Evolutionary conservation across 2,888 invertebrate genomes (phyloP), one percentile per base, ranked within the genome.

Genomic region (Punctoribates punctum): DNA sequence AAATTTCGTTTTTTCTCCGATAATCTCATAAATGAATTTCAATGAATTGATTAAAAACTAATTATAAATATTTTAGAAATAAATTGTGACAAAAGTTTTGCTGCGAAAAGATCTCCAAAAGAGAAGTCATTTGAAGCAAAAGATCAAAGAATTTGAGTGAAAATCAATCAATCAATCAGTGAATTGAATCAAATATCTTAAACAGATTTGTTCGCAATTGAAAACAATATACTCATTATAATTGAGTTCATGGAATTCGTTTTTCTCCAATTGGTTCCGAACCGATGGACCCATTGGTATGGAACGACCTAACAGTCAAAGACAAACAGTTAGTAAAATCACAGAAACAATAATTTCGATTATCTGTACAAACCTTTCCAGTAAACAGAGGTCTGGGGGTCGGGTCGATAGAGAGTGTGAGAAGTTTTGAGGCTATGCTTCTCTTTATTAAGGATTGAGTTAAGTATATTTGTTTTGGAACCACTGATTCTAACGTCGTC

Each of bases 221-320:
- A 78, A 81, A 17, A 81, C 81, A 42, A 81, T 77, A 65, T 80
- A 81, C 77, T 81, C 80, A 73, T 80, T 81, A 77, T 78, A 80
- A 73, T 77, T 77, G 74, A 77, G 57, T 67, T 75, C 77, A 60
- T 77, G 73, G 75, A 73, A 73, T 23, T 72, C 74, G n/a, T 67
- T 65, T 15, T 74, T 60, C 17, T 78, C 77, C 65, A 78, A 70
- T 25, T 76, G 78, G 54, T 79, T 77, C 13, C 25, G 25, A 72
- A 78, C 78, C 27, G 79, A 73, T 4, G 78, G 74, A 15, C 81
- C 81, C 42, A 81, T 42, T 27, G 81, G 81, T 73, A 81, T 78
- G 29, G 79, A 79, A 46, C 79, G 77, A 34, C 81, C 81, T 80
- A 46, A 9, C 0, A 25, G 74, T 77, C 23, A 48, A 34, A 46